Percentiles rank a stretch among this genome's conserved stretches.
Conservation (phyloP, 2,113 vertebrate genomes). For the Pipa parva region DNA sequence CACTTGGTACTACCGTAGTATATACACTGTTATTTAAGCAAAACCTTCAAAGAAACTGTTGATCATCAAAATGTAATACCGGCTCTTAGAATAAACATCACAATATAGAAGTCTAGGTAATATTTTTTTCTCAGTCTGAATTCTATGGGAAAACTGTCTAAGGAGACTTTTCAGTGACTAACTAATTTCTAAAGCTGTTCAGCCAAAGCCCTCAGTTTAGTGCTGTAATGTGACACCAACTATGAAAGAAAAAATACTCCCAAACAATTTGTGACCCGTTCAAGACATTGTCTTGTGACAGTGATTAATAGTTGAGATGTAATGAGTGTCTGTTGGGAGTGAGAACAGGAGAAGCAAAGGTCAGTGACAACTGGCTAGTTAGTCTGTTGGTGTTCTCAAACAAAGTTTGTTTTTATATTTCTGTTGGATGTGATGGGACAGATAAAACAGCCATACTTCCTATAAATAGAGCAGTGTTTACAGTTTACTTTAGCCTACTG, state of each 20-base stretch:
- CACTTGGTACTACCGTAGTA: too few species aligned
- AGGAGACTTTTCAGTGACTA: not conserved
- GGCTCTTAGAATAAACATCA: not conserved
- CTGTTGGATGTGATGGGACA: constrained; percentile 4
- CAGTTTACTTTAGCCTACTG: not conserved
- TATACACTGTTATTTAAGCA: not conserved
- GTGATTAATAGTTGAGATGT: constrained; percentile 53
- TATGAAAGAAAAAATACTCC: constrained; percentile 44
- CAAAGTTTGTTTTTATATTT: constrained; percentile 23
- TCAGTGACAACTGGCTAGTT: constrained; percentile 53
- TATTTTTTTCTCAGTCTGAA: not conserved
- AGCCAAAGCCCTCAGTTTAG: constrained; percentile 39
- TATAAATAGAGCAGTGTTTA: constrained; percentile 15
- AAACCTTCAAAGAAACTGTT: not conserved
- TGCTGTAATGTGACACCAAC: constrained; percentile 51
- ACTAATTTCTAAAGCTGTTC: constrained; percentile 15
- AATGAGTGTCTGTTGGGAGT: constrained; percentile 52
- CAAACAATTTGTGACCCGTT: constrained; percentile 39
- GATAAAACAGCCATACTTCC: not conserved
- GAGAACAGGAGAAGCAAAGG: constrained; percentile 49
- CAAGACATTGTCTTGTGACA: constrained; percentile 50
- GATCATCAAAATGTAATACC: not conserved
- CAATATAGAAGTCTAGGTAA: not conserved
- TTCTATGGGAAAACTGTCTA: constrained; percentile 7
- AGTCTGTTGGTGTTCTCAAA: constrained; percentile 55